Evolutionary conservation across 1,140 invertebrate genomes (phyloP), one percentile per base, ranked within the genome.

Genomic region (Coenobita brevimanus): DNA sequence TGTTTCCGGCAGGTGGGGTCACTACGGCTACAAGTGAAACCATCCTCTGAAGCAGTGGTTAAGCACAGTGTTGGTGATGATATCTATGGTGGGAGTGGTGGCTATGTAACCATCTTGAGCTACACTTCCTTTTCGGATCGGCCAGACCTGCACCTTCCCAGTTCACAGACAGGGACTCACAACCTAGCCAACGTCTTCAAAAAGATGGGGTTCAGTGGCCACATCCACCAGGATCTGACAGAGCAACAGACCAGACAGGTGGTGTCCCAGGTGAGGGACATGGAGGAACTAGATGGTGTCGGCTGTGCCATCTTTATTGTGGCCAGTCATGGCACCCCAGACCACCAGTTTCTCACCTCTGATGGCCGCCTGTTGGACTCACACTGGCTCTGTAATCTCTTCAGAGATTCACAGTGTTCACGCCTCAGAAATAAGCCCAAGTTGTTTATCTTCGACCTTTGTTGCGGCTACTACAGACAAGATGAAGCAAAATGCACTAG

Each of bases 361-460:
- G 82, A 85, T 36, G 60, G 73, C 46, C 43, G 64, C 17, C 54
- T 62, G n/a, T 17, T 85, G 3, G 46, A 33, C 27, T 43, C 67
- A 8, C 30, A 85, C 13, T 85, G 82, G 82, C 30, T 85, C 27
- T 43, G 38, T 38, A 50, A 62, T n/a, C 38, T 76, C 38, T 85
- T 85, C 36, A 82, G 67, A 38, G 81, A 82, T 33, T 67, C 81
- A 6, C 50, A 82, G 64, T 82, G 81, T 43, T 62, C 81, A 8
- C 33, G 41, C 3, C 62, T 82, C 27, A 67, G 30, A 62, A 82
- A 82, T 43, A 82, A 82, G 46, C 81, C 81, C 41, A 82, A 82
- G 43, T 36, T 82, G n/a, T 82, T 82, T 33, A 82, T 82, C 64
- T 82, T 67, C 41, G 64, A 82, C 41, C 41, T 82, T 27, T 82